A percentile compares a stretch with the other conserved stretches of the same genome.
Evolutionary conservation across 1,140 invertebrate species (phyloP).

Genomic region (Danaus melanippus): DNA sequence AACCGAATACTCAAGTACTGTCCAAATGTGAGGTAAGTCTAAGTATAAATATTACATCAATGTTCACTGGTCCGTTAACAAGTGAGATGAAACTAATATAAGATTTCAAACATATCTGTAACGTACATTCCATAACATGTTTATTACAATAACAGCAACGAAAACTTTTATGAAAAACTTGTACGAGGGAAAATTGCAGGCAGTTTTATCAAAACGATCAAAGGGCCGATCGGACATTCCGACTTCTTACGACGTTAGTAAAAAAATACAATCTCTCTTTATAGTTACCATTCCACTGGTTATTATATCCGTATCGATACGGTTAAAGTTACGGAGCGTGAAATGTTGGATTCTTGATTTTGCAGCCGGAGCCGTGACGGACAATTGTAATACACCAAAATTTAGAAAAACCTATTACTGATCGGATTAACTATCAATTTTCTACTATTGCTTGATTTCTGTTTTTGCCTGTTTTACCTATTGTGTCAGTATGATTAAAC

Average conservation of each 20-base stretch:
- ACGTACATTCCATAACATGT: slow-evolving; percentile 37
- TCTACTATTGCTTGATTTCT: too few relatives aligned
- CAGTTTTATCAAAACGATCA: slow-evolving; percentile 69
- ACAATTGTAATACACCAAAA: slow-evolving; percentile 38
- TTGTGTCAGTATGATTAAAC: too few relatives aligned
- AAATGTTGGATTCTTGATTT: slow-evolving; percentile 57
- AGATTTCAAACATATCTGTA: slow-evolving; percentile 14
- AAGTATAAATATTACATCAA: not conserved
- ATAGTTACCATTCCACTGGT: slow-evolving; percentile 70
- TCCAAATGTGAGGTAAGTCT: too few relatives aligned
- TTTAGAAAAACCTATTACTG: slow-evolving; percentile 24
- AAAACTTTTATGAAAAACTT: slow-evolving; percentile 47
- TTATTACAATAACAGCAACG: slow-evolving; percentile 42
- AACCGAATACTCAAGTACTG: too few relatives aligned
- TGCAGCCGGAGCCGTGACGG: slow-evolving; percentile 33
- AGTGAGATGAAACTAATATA: not conserved
- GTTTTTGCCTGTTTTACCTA: too few relatives aligned
- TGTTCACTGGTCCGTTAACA: slow-evolving; percentile 12
- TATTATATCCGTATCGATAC: slow-evolving; percentile 69
- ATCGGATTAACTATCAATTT: slow-evolving; percentile 11
- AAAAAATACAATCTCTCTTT: slow-evolving; percentile 71
- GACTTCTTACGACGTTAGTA: slow-evolving; percentile 69
- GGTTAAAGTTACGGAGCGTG: slow-evolving; percentile 63
- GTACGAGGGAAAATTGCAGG: slow-evolving; percentile 51
- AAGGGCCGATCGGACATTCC: slow-evolving; percentile 66